Conservation (phyloP, 2,888 invertebrate genomes). For the Euclidia mi region DNA sequence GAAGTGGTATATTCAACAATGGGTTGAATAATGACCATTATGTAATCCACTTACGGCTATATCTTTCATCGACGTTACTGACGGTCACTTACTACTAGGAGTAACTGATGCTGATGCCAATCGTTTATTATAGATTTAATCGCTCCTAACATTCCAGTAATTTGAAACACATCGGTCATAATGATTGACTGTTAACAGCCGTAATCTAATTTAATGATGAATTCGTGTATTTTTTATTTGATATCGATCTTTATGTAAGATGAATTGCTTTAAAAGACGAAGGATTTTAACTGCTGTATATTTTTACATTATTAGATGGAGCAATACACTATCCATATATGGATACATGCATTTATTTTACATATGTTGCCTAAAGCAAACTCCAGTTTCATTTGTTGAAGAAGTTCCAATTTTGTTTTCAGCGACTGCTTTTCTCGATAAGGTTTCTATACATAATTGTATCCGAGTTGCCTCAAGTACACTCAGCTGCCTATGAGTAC, state of each 20-base stretch:
- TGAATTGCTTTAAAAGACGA: not conserved
- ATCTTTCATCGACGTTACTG: conserved; percentile 66
- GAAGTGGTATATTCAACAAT: conserved; percentile 60
- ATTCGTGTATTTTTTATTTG: conserved; percentile 16
- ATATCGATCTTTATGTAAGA: conserved; percentile 10
- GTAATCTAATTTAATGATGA: conserved; percentile 29
- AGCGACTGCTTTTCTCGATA: too few species aligned
- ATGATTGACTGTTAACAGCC: conserved; percentile 32
- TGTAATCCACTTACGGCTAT: conserved; percentile 67
- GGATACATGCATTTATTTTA: too few species aligned
- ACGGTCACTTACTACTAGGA: conserved; percentile 65
- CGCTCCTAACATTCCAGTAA: conserved; percentile 41
- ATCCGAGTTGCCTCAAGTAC: too few species aligned
- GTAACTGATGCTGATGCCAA: conserved; percentile 57
- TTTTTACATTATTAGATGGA: too few species aligned
- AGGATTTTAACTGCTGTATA: not conserved
- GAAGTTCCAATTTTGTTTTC: too few species aligned
- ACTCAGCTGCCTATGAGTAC: too few species aligned
- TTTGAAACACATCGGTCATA: conserved; percentile 36
- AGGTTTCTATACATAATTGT: too few species aligned
- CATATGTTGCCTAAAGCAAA: too few species aligned
- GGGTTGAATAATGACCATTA: conserved; percentile 67
- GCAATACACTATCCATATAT: too few species aligned
- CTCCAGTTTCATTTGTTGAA: too few species aligned
- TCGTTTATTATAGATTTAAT: conserved; percentile 56